Conservation (phyloP, 2,888 invertebrate species). For the Merodon equestris region DNA sequence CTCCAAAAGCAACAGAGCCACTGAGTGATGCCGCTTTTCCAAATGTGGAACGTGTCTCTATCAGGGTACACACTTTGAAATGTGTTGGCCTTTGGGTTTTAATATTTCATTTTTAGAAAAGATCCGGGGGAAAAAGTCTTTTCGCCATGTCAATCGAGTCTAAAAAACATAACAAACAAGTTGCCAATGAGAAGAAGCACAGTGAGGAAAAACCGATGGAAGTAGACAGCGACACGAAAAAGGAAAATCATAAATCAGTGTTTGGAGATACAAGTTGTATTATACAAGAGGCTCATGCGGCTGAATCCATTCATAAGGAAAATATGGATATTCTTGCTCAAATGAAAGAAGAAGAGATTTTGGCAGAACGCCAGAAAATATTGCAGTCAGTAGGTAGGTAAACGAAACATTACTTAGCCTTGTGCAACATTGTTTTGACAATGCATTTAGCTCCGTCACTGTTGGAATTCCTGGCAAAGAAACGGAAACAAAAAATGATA, state of each 20-base stretch:
- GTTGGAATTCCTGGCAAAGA: slow-evolving; percentile 72
- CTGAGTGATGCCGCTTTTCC: slow-evolving; percentile 50
- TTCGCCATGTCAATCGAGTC: slow-evolving; percentile 80
- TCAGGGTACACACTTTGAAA: slow-evolving; percentile 63
- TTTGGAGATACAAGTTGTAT: slow-evolving; percentile 70
- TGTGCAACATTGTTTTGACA: not conserved
- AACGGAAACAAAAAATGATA: slow-evolving; percentile 65
- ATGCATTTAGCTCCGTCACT: slow-evolving; percentile 74
- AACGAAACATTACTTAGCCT: not conserved
- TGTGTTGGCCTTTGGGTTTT: too few species aligned
- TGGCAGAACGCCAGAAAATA: slow-evolving; percentile 86
- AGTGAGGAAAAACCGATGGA: slow-evolving; percentile 45
- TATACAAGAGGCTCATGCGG: slow-evolving; percentile 79
- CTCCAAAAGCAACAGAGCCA: slow-evolving; percentile 36
- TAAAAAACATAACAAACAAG: slow-evolving; percentile 64
- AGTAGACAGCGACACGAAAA: slow-evolving; percentile 63
- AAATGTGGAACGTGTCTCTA: slow-evolving; percentile 46
- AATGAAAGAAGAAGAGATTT: slow-evolving; percentile 87
- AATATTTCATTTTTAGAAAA: slow-evolving; percentile 11
- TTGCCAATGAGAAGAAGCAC: slow-evolving; percentile 26
- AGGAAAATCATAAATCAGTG: slow-evolving; percentile 37
- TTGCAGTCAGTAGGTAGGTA: slow-evolving; percentile 78
- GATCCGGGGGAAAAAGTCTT: slow-evolving; percentile 78
- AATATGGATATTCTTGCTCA: slow-evolving; percentile 84
- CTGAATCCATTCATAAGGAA: slow-evolving; percentile 85